Percentiles rank a stretch among this genome's conserved stretches.
phyloP scores from a whole-genome alignment of 30 jellyfish, hydroid and myxozoan genomes.

The Chironex yamaguchii region DNA sequence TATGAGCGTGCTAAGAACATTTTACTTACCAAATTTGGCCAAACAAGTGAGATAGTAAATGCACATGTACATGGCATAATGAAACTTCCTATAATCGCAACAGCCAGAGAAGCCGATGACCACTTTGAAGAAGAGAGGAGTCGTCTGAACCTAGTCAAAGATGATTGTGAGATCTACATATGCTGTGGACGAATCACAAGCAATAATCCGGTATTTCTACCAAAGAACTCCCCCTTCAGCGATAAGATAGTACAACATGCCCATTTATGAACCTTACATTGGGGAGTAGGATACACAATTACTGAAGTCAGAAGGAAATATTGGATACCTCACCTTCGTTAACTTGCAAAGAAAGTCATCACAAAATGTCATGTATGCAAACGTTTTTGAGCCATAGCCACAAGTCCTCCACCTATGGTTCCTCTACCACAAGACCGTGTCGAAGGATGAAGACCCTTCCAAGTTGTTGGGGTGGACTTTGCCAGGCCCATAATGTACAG shows the following conservation, averaged over 20 bases:
- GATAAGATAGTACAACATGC: slow-evolving; percentile 18
- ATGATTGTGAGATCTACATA: slow-evolving; percentile 1
- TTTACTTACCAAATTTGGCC: slow-evolving; percentile 41
- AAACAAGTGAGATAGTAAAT: slow-evolving; percentile 46
- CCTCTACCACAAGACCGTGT: slow-evolving; percentile 37
- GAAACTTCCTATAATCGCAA: slow-evolving; percentile 49
- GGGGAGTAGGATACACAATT: slow-evolving; percentile 58
- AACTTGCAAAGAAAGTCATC: slow-evolving; percentile 34
- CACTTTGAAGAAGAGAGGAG: too few species aligned
- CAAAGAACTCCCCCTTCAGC: slow-evolving; percentile 18
- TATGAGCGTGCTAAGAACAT: slow-evolving; percentile 49
- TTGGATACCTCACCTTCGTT: slow-evolving; percentile 42
- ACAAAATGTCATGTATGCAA: slow-evolving; percentile 43
- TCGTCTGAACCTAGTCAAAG: slow-evolving; percentile 26
- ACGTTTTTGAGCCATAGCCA: slow-evolving; percentile 35
- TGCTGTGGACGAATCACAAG: slow-evolving; percentile 53
- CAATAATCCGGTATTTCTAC: slow-evolving; percentile 31
- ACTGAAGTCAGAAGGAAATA: slow-evolving; percentile 42
- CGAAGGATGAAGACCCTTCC: slow-evolving; percentile 46
- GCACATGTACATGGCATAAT: slow-evolving; percentile 65
- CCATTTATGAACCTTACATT: slow-evolving; percentile 50
- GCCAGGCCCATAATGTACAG: slow-evolving; percentile 61
- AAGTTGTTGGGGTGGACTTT: slow-evolving; percentile 56
- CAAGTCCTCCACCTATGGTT: slow-evolving; percentile 21
- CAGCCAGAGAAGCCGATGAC: too few species aligned